phyloP scores from a whole-genome alignment of 2,113 vertebrate species.

The Bujurquina vittata region DNA sequence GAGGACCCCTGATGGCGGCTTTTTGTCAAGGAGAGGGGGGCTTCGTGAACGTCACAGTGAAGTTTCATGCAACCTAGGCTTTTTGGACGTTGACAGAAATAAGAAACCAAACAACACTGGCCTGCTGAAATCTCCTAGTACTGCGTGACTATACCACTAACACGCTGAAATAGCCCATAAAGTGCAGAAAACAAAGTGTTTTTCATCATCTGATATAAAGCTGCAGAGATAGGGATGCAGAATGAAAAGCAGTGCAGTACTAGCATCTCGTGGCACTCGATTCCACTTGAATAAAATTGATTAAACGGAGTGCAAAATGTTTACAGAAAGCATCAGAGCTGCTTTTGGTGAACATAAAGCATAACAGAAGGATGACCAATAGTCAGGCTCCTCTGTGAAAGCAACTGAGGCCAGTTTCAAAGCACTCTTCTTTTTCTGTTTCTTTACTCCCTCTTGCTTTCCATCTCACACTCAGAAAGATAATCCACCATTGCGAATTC shows the following conservation, averaged over 20 bases:
- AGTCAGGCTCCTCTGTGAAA: background rate
- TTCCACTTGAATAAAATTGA: background rate
- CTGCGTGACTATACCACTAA: background rate
- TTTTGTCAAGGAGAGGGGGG: background rate
- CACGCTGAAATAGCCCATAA: background rate
- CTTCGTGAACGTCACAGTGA: background rate
- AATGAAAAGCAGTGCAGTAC: background rate
- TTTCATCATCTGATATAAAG: background rate
- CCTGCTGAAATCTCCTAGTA: background rate
- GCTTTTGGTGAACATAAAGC: background rate
- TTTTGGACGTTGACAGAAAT: background rate
- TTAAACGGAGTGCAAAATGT: background rate
- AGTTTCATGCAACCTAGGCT: background rate
- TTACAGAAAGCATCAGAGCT: background rate
- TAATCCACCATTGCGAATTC: constrained; percentile 48
- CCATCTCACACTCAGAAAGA: constrained; percentile 12
- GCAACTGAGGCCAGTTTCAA: background rate
- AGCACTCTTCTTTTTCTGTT: background rate
- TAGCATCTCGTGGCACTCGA: background rate
- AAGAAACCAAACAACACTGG: background rate
- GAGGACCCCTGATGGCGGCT: background rate
- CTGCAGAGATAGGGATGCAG: background rate
- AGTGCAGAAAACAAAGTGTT: background rate
- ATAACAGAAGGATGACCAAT: background rate
- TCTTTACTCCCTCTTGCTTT: constrained; percentile 10